Conservation (phyloP, 2,113 vertebrate species). For the Phyllopteryx taeniolatus region DNA sequence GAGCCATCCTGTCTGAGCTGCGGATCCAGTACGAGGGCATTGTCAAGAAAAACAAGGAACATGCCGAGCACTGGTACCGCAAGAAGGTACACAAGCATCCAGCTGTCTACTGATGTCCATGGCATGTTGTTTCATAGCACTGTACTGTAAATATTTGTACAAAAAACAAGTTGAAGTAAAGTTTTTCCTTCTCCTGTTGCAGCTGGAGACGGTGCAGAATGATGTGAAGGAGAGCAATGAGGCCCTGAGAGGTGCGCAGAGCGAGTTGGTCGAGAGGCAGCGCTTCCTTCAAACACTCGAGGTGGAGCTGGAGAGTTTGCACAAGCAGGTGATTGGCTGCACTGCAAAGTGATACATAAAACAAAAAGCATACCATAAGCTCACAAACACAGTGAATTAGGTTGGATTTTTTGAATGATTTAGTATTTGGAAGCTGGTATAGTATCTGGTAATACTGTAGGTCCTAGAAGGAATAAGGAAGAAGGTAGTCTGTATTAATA, state of each 20-base stretch:
- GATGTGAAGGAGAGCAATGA: conserved; percentile 76
- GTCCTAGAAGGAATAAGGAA: no score
- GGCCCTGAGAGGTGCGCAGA: conserved; percentile 66
- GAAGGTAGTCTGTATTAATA: no score
- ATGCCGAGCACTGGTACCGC: conserved; percentile 76
- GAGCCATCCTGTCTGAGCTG: conserved; percentile 65
- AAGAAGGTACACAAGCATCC: conserved; percentile 69
- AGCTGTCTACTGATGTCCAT: neutral
- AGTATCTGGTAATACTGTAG: no score
- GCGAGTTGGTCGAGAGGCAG: conserved; percentile 73
- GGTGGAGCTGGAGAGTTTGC: conserved; percentile 76
- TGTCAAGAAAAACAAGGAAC: conserved; percentile 77
- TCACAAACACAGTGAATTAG: no score
- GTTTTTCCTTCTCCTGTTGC: neutral
- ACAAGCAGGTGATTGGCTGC: conserved; percentile 63
- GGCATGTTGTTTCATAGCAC: neutral
- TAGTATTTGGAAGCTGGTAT: no score
- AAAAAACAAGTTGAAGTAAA: neutral
- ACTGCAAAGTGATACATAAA: neutral
- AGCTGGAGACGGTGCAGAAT: conserved; percentile 74
- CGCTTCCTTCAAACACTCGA: conserved; percentile 77
- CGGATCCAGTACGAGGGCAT: conserved; percentile 78
- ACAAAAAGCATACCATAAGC: neutral
- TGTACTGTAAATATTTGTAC: neutral
- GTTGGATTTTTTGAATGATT: no score